A percentile compares a stretch with the other conserved stretches of the same genome.
Evolutionary conservation across 2,797 vertebrate genomes (phyloP).

Genomic region (Mycteria americana): DNA sequence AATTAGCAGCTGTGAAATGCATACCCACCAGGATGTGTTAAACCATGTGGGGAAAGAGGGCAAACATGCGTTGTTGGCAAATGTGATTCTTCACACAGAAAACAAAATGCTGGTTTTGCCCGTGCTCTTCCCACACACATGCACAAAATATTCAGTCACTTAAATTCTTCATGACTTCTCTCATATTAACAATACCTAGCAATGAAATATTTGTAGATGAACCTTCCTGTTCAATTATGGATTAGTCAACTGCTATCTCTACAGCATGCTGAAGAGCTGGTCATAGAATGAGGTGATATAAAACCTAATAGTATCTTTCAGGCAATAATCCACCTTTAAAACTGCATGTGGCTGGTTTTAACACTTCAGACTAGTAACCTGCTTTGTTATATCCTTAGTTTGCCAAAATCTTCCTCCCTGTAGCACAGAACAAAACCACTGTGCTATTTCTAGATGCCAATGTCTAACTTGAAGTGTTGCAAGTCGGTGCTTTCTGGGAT

Average conservation of each 20-base stretch:
- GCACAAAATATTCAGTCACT: neutral
- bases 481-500: neutral
- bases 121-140: neutral
- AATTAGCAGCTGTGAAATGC: neutral
- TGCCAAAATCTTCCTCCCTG: neutral
- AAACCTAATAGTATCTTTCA: neutral
- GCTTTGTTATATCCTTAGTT: neutral
- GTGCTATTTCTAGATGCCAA: neutral
- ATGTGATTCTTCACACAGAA: neutral
- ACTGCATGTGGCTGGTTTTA: neutral
- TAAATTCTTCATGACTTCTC: neutral
- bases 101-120: neutral
- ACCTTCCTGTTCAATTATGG: neutral
- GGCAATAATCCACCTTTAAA: neutral
- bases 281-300: neutral
- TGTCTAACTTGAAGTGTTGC: neutral
- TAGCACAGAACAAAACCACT: neutral
- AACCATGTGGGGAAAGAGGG: neutral
- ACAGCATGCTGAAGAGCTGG: neutral
- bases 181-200: neutral
- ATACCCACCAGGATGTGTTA: neutral
- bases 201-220: neutral
- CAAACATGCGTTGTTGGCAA: rapidly evolving
- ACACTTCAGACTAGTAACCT: neutral
- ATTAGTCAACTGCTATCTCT: neutral